Evolutionary conservation across 2,888 invertebrate species (phyloP), one percentile per base, ranked within the genome.

Genomic region (Rhorus exstirpatorius): DNA sequence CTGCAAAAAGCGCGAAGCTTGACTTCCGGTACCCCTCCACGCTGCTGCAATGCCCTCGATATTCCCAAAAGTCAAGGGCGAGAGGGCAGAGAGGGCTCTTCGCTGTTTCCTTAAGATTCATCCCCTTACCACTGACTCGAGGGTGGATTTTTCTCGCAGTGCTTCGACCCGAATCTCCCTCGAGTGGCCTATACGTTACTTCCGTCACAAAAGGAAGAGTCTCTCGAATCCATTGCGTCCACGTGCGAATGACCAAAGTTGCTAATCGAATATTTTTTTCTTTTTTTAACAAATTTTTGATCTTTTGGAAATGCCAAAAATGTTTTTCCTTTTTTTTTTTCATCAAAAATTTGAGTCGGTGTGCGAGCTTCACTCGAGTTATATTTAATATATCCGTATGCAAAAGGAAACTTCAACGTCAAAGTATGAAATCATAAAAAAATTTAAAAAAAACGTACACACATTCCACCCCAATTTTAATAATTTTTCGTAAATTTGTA

Each of bases 81-180:
- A 6, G 2, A 3, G 3, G 31, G 3, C 31, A 31, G 21, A 38
- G 19, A 38, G 41, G 31, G 26, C 53, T 65, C 75, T 65, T 61
- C 12, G 44, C 31, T 31, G 12, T 61, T 51, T n/a, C 38, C 26
- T 26, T 12, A 14, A 26, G 7, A 4, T 21, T 21, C 35, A 35
- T 49, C 12, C 49, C 4, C 49, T 49, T 24, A n/a, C 35, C 8
- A 1, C 2, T 10, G 0, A 8, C 31, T 14, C 58, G 19, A 24
- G 31, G 7, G 31, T 63, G 24, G 6, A 74, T 75, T 75, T 75
- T 75, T 31, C 31, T 55, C 41, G 10, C 41, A n/a, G 14, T 24
- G 26, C 53, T 44, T 8, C 65, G 63, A 55, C 75, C 61, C 35
- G 44, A 65, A 75, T 65, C 75, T 75, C 44, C 19, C 65, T 65